Evolutionary conservation across 1,140 invertebrate genomes (phyloP).

Genomic region (Aradophagus sp.): DNA sequence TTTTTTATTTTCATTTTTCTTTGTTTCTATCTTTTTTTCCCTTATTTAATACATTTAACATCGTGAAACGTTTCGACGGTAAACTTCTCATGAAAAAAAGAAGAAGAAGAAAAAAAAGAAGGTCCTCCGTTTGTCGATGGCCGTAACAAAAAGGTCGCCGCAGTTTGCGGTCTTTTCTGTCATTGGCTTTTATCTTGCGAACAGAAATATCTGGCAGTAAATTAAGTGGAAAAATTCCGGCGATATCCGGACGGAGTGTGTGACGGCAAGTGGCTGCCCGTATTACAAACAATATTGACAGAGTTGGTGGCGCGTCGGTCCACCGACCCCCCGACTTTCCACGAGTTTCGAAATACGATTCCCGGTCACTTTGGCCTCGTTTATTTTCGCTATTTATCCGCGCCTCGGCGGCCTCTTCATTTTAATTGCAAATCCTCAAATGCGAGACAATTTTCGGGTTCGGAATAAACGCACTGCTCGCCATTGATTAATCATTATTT

Average conservation of each 20-base stretch:
- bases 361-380: conserved; percentile 10
- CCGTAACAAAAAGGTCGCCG: conserved; percentile 29
- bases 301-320: conserved; percentile 21
- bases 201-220: conserved; percentile 48
- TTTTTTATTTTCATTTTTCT: no score
- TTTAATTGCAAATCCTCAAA: no score
- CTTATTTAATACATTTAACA: no score
- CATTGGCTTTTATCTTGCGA: conserved; percentile 23
- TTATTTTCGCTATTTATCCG: conserved; percentile 18
- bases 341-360: conserved; percentile 48
- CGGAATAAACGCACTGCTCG: conserved; percentile 3
- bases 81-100: no score
- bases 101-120: no score
- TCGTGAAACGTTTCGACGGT: no score
- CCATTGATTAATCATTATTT: conserved; percentile 6
- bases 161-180: conserved; percentile 31
- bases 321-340: conserved; percentile 27
- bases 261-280: conserved; percentile 20
- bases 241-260: conserved; percentile 14
- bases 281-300: conserved; percentile 39
- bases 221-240: conserved; percentile 47
- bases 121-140: neutral
- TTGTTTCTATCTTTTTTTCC: no score
- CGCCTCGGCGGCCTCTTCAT: conserved; percentile 10
- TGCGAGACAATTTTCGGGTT: conserved; percentile 7